Base-by-base conservation (phyloP, 2,113 vertebrate genomes). In the Epinephelus cyanopodus region DNA sequence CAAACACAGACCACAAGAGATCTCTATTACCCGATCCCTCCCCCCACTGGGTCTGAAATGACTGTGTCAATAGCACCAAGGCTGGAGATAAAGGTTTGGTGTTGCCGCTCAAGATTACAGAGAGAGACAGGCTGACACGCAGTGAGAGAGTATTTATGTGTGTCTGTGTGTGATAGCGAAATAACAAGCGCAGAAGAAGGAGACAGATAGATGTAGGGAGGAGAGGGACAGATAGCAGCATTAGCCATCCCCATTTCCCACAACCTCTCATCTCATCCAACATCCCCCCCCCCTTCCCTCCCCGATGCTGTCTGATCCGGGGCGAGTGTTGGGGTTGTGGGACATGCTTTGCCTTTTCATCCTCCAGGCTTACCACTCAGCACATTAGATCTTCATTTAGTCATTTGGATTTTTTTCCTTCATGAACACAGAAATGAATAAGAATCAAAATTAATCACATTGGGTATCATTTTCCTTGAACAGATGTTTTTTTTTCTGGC, bases 191-290 rank as follows among this genome's bases (percentile, higher is more conserved):
- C 54, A 60, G 52, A 21, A 53, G 84, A 77, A 29, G 76, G 72
- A 77, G 83, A 83, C 57, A 45, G 79, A 74, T 69, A 84, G 75
- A 87, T 77, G 81, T 42, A 54, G 68, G 77, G 81, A 83, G 80
- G 69, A 78, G 86, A 57, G 71, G 80, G 70, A 75, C 64, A 68
- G 86, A 86, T 74, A 87, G 78, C 57, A 75, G 83, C 83, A 91
- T 92, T 90, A 87, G 72, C 66, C 70, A 71, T 85, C 69, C 70
- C 80, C 84, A 79, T 89, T 88, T 87, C 72, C 74, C 69, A 83
- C 77, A 85, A 67, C 81, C 80, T 84, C 89, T 90, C 75, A 73
- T 88, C 89, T 90, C 84, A 73, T 74, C 85, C 66, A 45, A 45
- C 82, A 23, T 37, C 67, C 67, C 77, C 57, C 85, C 56, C 11